Evolutionary conservation across 2,888 invertebrate species (phyloP), one percentile per base, ranked within the genome.

Genomic region (Drosophila mimetica): DNA sequence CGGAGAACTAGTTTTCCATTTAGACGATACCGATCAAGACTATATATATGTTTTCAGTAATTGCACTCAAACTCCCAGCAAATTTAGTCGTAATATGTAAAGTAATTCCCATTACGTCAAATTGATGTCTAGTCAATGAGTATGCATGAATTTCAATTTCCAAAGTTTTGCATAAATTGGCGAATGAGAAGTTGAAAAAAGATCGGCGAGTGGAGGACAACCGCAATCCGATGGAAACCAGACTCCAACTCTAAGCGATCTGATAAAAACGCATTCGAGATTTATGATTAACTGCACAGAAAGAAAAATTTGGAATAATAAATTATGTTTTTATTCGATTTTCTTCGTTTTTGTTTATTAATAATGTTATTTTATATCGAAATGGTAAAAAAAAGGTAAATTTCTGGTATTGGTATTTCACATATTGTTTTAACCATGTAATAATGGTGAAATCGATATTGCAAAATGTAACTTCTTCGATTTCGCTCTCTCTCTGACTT

Each of bases 31-130:
- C 32, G 46, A 30, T 46, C 28, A 16, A 50, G 63, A 47, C n/a
- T n/a, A 64, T 42, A 50, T 32, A 61, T 37, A 60, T 67, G 34
- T 46, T 39, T 72, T 48, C 22, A 71, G 60, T 71, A 71, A 66
- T 71, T 67, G 73, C 72, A 44, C 32, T 48, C 25, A 20, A 25
- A 50, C 48, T 48, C 14, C 42, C 18, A 34, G 30, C 47, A 66
- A 70, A 70, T 73, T 65, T 64, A 70, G 74, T 70, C 66, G 53
- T 73, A 73, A 69, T 63, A 69, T 69, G 74, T 66, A 70, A 53
- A 70, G 63, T 61, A 52, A 52, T 76, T 79, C 74, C 70, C 83
- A 82, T 82, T 83, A 88, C 79, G 84, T 79, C 85, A 77, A 88
- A 84, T 77, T 74, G 81, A 83, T 86, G 88, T 84, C 71, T 75